Base-by-base conservation (phyloP, 2,113 vertebrate species). In the Tachycineta bicolor region DNA sequence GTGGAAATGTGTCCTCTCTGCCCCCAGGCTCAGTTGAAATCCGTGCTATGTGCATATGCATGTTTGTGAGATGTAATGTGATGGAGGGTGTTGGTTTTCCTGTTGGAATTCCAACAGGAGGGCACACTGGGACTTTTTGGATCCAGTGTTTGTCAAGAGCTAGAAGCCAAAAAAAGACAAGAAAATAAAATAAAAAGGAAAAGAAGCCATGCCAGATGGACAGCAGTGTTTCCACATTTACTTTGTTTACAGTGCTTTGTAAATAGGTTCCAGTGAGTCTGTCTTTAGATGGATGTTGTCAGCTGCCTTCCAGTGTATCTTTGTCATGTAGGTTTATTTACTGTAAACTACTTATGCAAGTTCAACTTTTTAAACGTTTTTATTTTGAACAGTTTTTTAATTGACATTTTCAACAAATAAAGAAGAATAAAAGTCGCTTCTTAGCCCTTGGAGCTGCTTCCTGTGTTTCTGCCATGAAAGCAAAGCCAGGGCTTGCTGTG, bases 371-470 rank as follows among this genome's bases (percentile, higher is more conserved):
- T 97, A 97, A 98, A 98, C 97, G 97, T 97, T 98, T 98, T 98
- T 97, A 98, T 98, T 98, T 98, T 96, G 91, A 96, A 97, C 85
- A 97, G 86, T 98, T 97, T 98, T 98, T 98, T 96, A 98, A 98
- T 96, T 91, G 96, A 98, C 96, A 97, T 98, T 98, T 98, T 98
- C 97, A 97, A 98, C 97, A 98, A 98, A 98, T 97, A 97, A 97
- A 97, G 86, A 77, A 97, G 73, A 94, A 97, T 95, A 82, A 97
- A 89, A 95, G 50, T 96, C 0, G 4, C 95, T 97, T 98, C 73
- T 78, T 84, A 92, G 90, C 69, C 68, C 64, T 94, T 25, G 16
- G 70, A 92, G 75, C 86, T 88, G 81, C 93, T 88, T 93, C 49
- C 60, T 91, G 59, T 95, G 68, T 94, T 96, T 88, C 87, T 0